These are phyloP conservation scores for Hemibagrus wyckioides DNA, from an alignment of 2,113 vertebrate species.

Conservation along the genomic window DNA sequence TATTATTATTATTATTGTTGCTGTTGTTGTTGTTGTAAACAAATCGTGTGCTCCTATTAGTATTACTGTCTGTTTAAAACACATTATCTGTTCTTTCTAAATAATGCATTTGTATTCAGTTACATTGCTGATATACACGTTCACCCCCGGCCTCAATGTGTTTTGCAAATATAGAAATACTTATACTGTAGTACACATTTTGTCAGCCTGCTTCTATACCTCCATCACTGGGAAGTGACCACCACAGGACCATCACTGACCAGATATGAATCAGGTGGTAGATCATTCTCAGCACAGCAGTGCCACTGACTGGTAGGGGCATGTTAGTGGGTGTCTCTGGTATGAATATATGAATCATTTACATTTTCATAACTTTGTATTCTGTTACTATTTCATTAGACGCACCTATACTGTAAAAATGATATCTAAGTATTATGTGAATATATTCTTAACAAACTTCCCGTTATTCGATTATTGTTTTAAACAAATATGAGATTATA, in stretches of 20 bases:
- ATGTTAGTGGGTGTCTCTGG: not conserved
- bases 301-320: conserved; percentile 11
- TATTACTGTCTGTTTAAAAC: not conserved
- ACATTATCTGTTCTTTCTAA: not conserved
- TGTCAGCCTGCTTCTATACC: not conserved
- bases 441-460: not conserved
- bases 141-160: not conserved
- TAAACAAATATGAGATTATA: not conserved
- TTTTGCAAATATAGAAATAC: not conserved
- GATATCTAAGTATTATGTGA: not conserved
- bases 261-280: not conserved
- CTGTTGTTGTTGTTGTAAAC: too few species aligned
- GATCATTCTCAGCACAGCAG: not conserved
- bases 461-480: not conserved
- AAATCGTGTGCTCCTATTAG: not conserved
- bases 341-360: not conserved
- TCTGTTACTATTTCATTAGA: not conserved
- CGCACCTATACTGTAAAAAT: not conserved
- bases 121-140: not conserved
- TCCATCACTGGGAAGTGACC: not conserved
- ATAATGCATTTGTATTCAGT: not conserved
- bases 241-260: not conserved
- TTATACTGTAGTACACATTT: not conserved
- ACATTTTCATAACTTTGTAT: not conserved
- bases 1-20: too few species aligned